Evolutionary conservation across 2,113 vertebrate genomes (phyloP).

Genomic region (Menidia beryllina): DNA sequence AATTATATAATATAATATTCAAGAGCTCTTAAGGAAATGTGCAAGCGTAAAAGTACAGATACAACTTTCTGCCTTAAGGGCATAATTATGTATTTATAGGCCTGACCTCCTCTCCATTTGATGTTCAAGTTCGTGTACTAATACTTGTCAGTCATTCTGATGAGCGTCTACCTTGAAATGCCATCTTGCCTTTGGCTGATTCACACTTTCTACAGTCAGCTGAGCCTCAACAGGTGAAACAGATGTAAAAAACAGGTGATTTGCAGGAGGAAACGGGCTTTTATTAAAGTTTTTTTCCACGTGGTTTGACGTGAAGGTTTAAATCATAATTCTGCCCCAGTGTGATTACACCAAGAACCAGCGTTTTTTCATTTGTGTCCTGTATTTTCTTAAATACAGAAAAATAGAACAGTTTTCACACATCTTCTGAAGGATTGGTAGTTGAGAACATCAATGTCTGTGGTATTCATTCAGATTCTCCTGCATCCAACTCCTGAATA

Average conservation of each 20-base stretch:
- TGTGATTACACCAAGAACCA: too few species aligned
- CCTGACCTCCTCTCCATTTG: slow-evolving; percentile 12
- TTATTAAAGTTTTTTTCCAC: too few species aligned
- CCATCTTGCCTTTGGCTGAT: slow-evolving; percentile 12
- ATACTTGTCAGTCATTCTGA: slow-evolving; percentile 40
- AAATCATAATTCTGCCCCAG: too few species aligned
- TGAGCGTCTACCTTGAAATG: slow-evolving; percentile 35
- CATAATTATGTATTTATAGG: slow-evolving; percentile 18
- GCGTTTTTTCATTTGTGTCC: too few species aligned
- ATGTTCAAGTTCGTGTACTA: slow-evolving; percentile 18
- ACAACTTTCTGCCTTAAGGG: slow-evolving; percentile 17
- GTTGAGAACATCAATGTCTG: too few species aligned
- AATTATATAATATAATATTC: slow-evolving; percentile 6
- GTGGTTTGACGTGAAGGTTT: too few species aligned
- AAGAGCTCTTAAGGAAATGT: slow-evolving; percentile 18
- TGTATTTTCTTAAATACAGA: too few species aligned
- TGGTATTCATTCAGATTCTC: too few species aligned
- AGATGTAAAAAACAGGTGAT: slow-evolving; percentile 30
- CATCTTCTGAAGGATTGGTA: too few species aligned
- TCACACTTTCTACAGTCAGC: slow-evolving; percentile 8
- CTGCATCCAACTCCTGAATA: too few species aligned
- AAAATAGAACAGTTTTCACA: too few species aligned
- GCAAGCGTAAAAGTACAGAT: background rate
- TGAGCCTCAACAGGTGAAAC: slow-evolving; percentile 27
- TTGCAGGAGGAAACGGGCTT: background rate